Conservation (phyloP, 2,888 invertebrate genomes). For the Megastigmus dorsalis region DNA sequence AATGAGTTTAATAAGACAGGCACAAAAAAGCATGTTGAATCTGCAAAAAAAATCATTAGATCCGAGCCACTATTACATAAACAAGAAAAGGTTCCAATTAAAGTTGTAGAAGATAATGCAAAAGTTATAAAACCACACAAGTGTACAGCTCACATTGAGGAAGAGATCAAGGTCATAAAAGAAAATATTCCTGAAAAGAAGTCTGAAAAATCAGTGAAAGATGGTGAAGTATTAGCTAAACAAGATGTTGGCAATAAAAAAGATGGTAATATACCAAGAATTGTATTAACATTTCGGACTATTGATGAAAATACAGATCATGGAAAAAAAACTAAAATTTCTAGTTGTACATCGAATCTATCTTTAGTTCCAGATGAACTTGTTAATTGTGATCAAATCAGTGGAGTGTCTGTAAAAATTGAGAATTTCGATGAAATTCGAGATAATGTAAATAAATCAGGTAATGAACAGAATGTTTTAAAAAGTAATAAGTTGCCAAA, state of each 20-base stretch:
- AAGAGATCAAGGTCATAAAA: conserved; percentile 36
- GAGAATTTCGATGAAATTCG: conserved; percentile 67
- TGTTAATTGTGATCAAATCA: conserved; percentile 68
- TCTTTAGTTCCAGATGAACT: conserved; percentile 70
- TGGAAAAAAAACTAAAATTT: conserved; percentile 71
- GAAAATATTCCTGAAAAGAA: conserved; percentile 45
- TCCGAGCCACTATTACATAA: conserved; percentile 11
- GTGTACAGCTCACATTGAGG: conserved; percentile 17
- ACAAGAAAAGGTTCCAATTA: conserved; percentile 36
- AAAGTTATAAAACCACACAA: conserved; percentile 29
- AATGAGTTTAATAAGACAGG: conserved; percentile 69
- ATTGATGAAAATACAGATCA: conserved; percentile 73
- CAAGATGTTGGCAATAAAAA: conserved; percentile 57
- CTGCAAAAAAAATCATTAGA: conserved; percentile 35
- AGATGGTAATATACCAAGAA: conserved; percentile 76
- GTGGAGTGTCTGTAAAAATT: conserved; percentile 73
- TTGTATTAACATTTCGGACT: conserved; percentile 80
- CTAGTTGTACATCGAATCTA: conserved; percentile 71
- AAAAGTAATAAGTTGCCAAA: conserved; percentile 45
- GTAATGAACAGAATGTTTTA: conserved; percentile 70
- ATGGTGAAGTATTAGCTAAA: conserved; percentile 15
- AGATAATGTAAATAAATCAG: conserved; percentile 75
- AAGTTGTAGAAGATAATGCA: conserved; percentile 40
- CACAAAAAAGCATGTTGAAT: conserved; percentile 31
- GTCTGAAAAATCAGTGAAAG: conserved; percentile 20